Evolutionary conservation across 2,797 vertebrate genomes (phyloP), one percentile per base, ranked within the genome.

Genomic region (Enteromius thamalakanensis): DNA sequence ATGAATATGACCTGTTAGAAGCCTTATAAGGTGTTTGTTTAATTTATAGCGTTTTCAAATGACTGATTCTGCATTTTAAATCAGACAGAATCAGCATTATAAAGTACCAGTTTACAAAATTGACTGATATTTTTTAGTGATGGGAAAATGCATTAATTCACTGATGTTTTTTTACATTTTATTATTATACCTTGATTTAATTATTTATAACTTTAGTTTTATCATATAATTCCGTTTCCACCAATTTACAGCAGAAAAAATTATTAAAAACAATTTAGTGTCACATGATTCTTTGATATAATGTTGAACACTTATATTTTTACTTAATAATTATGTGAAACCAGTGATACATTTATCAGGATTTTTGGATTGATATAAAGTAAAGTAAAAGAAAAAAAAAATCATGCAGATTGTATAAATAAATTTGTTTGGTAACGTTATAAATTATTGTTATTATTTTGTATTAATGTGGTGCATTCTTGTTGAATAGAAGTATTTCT

Each of bases 1-100:
- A 15, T 42, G 21, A 60, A 42, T 58, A 60, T 42, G 37, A 60
- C 51, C n/a, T 76, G n/a, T 60, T 76, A 76, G 51, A 58, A 58
- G 72, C 12, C 32, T 40, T 40, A 14, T 53, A 26, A 8, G 3
- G 34, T 58, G 53, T 60, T 75, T 37, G 17, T 32, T 75, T 55
- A 74, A 51, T 34, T 11, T 11, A 3, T 12, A 45, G 10, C 10
- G 0, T 47, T 37, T 67, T 37, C n/a, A 68, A 68, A 21, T 68
- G 62, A 65, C 3, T 65, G 7, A 1, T 19, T 65, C 62, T 65
- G 62, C 0, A 11, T 12, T 68, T 68, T 3, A 21, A 67, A 29
- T 77, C 23, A 45, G 37, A 77, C 62, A 19, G 65, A 68, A 12
- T 37, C 37, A 19, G 8, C 15, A 1, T 37, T 34, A 21, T 37